These are phyloP conservation scores for Podotricha telesiphe DNA, from an alignment of 2,888 invertebrate species.

Conservation along the genomic window DNA sequence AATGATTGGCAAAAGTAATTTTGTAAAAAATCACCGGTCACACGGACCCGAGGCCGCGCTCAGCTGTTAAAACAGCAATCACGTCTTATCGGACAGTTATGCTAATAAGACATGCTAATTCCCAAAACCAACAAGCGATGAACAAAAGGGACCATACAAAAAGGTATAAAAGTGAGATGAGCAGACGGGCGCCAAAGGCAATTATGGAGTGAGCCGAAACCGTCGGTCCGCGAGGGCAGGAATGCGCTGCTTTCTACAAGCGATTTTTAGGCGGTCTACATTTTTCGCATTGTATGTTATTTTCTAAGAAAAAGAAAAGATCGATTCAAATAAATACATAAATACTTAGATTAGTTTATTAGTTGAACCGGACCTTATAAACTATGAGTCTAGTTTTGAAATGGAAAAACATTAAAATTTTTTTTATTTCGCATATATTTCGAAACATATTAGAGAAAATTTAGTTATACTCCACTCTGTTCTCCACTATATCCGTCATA, in stretches of 20 bases:
- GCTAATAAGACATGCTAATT: slow-evolving; percentile 84
- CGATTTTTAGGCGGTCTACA: slow-evolving; percentile 60
- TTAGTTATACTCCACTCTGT: not conserved
- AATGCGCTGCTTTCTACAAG: slow-evolving; percentile 58
- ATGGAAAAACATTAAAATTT: too few species aligned
- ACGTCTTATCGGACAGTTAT: slow-evolving; percentile 76
- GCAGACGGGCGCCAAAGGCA: slow-evolving; percentile 80
- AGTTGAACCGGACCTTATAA: not conserved
- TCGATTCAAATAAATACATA: slow-evolving; percentile 9
- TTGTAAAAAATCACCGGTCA: not conserved
- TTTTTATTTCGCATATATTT: not conserved
- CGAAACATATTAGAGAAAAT: too few species aligned
- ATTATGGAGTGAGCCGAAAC: slow-evolving; percentile 66
- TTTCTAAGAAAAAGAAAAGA: slow-evolving; percentile 54
- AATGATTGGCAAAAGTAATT: slow-evolving; percentile 8
- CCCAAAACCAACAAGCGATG: slow-evolving; percentile 80
- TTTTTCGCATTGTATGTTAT: slow-evolving; percentile 53
- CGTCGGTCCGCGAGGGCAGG: slow-evolving; percentile 48
- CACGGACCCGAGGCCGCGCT: slow-evolving; percentile 26
- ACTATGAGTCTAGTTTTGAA: not conserved
- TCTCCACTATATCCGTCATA: not conserved
- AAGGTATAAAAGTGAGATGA: slow-evolving; percentile 66
- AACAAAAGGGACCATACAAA: slow-evolving; percentile 67
- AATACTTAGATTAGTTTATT: slow-evolving; percentile 24
- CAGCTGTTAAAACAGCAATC: slow-evolving; percentile 77